Evolutionary conservation across 2,113 vertebrate genomes (phyloP), one percentile per base, ranked within the genome.

Genomic region (Pandion haliaetus): DNA sequence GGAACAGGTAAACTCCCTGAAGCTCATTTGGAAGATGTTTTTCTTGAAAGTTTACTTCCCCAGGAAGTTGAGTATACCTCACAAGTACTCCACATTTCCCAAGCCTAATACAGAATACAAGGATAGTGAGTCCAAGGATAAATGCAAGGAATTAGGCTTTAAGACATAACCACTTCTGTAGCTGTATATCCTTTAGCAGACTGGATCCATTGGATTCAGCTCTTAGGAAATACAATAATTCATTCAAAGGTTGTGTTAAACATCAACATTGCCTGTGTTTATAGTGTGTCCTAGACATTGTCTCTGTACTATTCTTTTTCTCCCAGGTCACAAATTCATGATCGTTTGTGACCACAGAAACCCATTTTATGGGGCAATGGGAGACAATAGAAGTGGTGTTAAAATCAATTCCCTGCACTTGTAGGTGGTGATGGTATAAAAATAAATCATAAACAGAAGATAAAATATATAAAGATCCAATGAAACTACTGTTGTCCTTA

Each of bases 351-450:
- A 66, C 11, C 5, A 72, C 28, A 54, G 45, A 86, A 81, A 52
- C 5, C 4, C 0, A 0, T 70, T 54, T 80, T 65, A 28, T 13
- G 17, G 44, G 24, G 5, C 17, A 77, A 21, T 9, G 10, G 28
- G 14, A 93, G 26, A 80, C 12, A 83, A 50, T 1, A 65, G 20
- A 77, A 44, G 14, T 36, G 28, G 3, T 52, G 5, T 40, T 83
- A 86, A 86, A 57, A 77, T 61, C 26, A 73, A 8, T 40, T 59
- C 26, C 45, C 24, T 54, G 29, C 10, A 61, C 31, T 58, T 55
- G 6, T 40, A n/a, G 10, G 10, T 31, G 19, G 23, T 36, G 54
- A 57, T 44, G 8, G 15, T 26, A 36, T 38, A 40, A 54, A 83
- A 65, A 34, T 82, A 72, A 86, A 92, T 63, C 31, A 31, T 23